Conservation (phyloP, 2,797 vertebrate species). For the Enteromius fasciolatus region DNA sequence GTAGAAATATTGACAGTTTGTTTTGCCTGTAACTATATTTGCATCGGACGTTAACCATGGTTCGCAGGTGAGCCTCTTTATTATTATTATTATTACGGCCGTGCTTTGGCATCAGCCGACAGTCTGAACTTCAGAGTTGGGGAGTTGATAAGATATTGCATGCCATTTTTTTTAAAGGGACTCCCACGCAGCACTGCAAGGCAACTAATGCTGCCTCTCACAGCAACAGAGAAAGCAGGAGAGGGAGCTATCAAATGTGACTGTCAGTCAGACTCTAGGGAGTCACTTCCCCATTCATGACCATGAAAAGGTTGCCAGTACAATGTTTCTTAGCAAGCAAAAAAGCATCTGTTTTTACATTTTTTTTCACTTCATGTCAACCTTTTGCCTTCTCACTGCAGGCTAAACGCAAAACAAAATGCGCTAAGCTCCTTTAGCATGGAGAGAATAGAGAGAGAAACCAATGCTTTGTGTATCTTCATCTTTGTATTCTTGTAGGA, state of each 20-base stretch:
- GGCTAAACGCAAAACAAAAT: slow-evolving; percentile 79
- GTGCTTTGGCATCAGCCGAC: slow-evolving; percentile 1
- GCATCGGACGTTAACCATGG: slow-evolving; percentile 45
- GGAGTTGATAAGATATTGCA: slow-evolving; percentile 47
- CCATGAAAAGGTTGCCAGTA: slow-evolving; percentile 64
- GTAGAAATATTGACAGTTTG: slow-evolving; percentile 46
- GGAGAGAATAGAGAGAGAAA: slow-evolving; percentile 73
- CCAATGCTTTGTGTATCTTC: slow-evolving; percentile 72
- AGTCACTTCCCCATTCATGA: slow-evolving; percentile 69
- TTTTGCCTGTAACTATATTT: slow-evolving; percentile 54
- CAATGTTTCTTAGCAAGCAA: slow-evolving; percentile 53
- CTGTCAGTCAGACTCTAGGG: slow-evolving; percentile 66
- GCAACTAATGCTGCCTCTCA: slow-evolving; percentile 49
- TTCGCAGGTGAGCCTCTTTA: slow-evolving; percentile 32
- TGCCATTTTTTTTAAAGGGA: slow-evolving; percentile 47
- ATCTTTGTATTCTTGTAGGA: slow-evolving; percentile 69
- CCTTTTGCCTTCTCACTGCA: slow-evolving; percentile 76
- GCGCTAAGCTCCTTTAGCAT: slow-evolving; percentile 63
- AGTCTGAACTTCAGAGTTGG: slow-evolving; percentile 30
- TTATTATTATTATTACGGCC: neutral
- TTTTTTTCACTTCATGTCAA: slow-evolving; percentile 66
- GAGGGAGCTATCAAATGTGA: slow-evolving; percentile 67
- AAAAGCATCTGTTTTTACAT: slow-evolving; percentile 55
- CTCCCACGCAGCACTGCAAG: slow-evolving; percentile 45
- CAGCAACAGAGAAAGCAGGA: slow-evolving; percentile 64